Percentiles rank a stretch among this genome's conserved stretches.
Evolutionary conservation across 2,113 vertebrate species (phyloP).

Genomic region (Redunca redunca): DNA sequence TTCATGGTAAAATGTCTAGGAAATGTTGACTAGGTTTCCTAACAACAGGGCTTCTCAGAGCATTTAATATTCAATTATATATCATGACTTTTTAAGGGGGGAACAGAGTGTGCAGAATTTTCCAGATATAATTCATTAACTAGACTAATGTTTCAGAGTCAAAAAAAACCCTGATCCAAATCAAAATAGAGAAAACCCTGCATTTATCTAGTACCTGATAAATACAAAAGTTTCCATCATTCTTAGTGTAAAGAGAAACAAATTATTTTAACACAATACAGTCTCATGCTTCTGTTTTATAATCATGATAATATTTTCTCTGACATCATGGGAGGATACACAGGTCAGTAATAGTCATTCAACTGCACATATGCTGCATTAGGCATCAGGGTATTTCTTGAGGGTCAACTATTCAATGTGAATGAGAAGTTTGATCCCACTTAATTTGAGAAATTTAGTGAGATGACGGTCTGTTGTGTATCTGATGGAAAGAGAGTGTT

Average conservation of each 20-base stretch:
- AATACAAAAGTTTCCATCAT: background rate
- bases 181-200: background rate
- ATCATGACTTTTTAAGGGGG: background rate
- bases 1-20: background rate
- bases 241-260: background rate
- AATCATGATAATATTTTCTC: background rate
- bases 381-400: background rate
- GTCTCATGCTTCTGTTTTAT: slow-evolving; percentile 35
- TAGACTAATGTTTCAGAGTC: background rate
- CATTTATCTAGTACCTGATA: background rate
- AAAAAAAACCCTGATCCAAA: background rate
- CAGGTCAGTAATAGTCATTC: background rate
- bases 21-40: background rate
- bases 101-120: background rate
- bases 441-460: slow-evolving; percentile 40
- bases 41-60: background rate
- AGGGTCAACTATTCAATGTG: background rate
- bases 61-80: background rate
- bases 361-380: background rate
- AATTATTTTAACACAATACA: slow-evolving; percentile 15
- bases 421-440: slow-evolving; percentile 32
- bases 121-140: background rate
- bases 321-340: background rate
- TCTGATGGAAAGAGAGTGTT: slow-evolving; percentile 31
- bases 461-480: slow-evolving; percentile 36